Percentiles rank a stretch among this genome's conserved stretches.
Conservation (phyloP, 2,888 invertebrate species). For the Ypsolopha scabrella region DNA sequence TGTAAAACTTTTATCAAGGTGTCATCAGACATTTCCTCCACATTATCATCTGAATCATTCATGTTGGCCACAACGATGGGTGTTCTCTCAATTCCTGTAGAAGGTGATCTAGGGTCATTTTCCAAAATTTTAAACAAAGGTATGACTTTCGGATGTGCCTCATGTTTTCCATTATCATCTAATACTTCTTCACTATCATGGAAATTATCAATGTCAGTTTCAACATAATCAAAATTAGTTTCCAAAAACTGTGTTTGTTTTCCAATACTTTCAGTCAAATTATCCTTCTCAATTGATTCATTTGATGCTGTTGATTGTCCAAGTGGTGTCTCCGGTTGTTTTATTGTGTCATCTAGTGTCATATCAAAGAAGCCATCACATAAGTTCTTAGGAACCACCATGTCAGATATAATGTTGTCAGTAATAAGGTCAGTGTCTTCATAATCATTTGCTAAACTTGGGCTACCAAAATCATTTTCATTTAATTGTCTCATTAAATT, state of each 20-base stretch:
- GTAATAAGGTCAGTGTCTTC: constrained; percentile 16
- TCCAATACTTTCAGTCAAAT: constrained; percentile 27
- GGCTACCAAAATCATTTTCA: constrained; percentile 30
- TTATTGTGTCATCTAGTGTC: constrained; percentile 43
- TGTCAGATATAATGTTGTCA: constrained; percentile 11
- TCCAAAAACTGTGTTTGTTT: constrained; percentile 63
- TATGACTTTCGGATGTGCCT: background rate
- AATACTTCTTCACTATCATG: constrained; percentile 22
- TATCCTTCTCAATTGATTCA: constrained; percentile 46
- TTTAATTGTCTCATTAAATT: constrained; percentile 15
- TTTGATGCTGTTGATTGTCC: constrained; percentile 54
- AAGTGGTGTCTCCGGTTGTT: constrained; percentile 41
- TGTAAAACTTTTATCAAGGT: constrained; percentile 52
- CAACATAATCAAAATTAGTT: constrained; percentile 73
- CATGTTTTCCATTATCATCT: constrained; percentile 11
- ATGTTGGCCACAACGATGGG: constrained; percentile 51
- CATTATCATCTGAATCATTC: constrained; percentile 32
- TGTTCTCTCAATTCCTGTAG: constrained; percentile 57
- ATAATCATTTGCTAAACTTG: constrained; percentile 25
- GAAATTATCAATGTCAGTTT: constrained; percentile 31
- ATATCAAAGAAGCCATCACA: constrained; percentile 45
- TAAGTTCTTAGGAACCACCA: constrained; percentile 48
- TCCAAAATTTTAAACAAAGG: constrained; percentile 32
- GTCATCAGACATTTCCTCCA: constrained; percentile 63
- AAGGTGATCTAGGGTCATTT: constrained; percentile 60